Evolutionary conservation across 1,140 invertebrate species (phyloP), one percentile per base, ranked within the genome.

Genomic region (Pseudomyrmex sp.): DNA sequence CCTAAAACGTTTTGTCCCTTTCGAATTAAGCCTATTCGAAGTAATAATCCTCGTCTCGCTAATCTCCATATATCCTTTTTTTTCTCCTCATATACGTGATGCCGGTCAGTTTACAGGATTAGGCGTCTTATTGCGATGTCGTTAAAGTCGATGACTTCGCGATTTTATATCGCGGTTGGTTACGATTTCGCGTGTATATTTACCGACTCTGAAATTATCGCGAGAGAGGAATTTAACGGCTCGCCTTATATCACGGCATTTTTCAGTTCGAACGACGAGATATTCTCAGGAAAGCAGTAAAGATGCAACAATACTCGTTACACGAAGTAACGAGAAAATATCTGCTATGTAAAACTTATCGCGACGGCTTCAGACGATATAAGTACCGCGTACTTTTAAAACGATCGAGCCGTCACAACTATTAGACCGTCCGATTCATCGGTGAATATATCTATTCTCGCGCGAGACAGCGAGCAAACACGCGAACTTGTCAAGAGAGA

Each of bases 131-230:
- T 66, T 46, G 75, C 56, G 87, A 77, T 69, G 58, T 88, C 87
- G 86, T 88, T 88, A 88, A 85, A 77, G 20, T 50, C 74, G 86
- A 77, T 88, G 86, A 85, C 87, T 88, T n/a, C 48, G 70, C 76
- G 70, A 82, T 59, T 88, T 88, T 83, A 88, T 75, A 72, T 73
- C 69, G 76, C 69, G 76, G n/a, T 23, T 56, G 80, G 18, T 35
- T 35, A 26, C 18, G 85, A 66, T 86, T 87, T 77, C 63, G 13
- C 72, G 15, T 20, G 52, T 68, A 12, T 56, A 73, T n/a, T 68
- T 65, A 69, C 63, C 59, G 73, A 35, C 76, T 61, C 58, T 46
- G 72, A 56, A 86, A 86, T 87, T 86, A 87, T 74, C 54, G 52
- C 58, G 54, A 61, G 52, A 61, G 52, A 76, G 56, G 35, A 83